Conservation (phyloP, 2,888 invertebrate genomes). For the Clepsis dumicolana region DNA sequence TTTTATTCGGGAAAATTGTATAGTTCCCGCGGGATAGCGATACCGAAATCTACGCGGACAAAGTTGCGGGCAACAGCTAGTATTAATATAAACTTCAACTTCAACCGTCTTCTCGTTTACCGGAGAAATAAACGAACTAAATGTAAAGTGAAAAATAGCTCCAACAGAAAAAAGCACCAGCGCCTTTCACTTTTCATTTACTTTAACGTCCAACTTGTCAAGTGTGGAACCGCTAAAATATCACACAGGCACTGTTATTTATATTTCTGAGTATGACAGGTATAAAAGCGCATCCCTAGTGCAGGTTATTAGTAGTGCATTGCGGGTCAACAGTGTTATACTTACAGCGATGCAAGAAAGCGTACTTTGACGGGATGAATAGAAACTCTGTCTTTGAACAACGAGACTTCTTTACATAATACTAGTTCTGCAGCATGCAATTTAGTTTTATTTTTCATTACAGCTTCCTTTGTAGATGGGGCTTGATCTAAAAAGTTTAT, state of each 20-base stretch:
- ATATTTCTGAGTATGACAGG: background rate
- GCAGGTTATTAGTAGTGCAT: constrained; percentile 54
- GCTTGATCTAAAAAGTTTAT: constrained; percentile 33
- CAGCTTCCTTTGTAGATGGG: constrained; percentile 30
- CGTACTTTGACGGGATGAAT: constrained; percentile 34
- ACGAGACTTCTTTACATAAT: constrained; percentile 33
- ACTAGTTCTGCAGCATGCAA: constrained; percentile 30
- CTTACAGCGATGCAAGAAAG: constrained; percentile 49
- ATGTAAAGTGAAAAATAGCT: background rate
- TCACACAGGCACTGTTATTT: background rate
- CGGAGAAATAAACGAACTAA: background rate
- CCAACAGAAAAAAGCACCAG: background rate
- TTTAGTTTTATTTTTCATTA: constrained; percentile 30
- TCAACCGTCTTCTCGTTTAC: too few relatives aligned
- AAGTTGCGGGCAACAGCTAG: too few relatives aligned
- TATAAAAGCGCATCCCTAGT: constrained; percentile 3
- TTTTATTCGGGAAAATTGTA: too few relatives aligned
- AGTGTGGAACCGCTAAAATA: background rate
- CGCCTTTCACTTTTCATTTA: constrained; percentile 5
- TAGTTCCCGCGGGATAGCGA: too few relatives aligned
- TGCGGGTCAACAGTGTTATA: constrained; percentile 60
- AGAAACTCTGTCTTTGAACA: constrained; percentile 35
- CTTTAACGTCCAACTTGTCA: background rate
- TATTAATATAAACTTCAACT: too few relatives aligned
- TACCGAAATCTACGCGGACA: too few relatives aligned